Percentiles rank a stretch among this genome's conserved stretches.
Conservation (phyloP, 2,888 invertebrate species). For the Baccha elongata region DNA sequence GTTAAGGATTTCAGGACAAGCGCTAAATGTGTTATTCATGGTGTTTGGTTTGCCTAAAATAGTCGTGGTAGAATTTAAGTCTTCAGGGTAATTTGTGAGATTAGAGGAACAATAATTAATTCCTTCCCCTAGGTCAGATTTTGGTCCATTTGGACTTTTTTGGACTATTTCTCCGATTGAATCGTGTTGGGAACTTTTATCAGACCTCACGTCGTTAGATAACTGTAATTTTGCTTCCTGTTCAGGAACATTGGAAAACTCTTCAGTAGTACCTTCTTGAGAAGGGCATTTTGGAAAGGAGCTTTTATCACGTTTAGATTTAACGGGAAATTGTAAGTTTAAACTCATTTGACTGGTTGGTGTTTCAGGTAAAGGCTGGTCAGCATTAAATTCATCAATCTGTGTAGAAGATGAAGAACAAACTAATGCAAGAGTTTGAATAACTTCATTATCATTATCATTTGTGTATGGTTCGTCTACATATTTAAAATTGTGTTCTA, state of each 20-base stretch:
- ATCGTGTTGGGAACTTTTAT: conserved; percentile 12
- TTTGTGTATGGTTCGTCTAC: background rate
- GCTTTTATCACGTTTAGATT: conserved; percentile 12
- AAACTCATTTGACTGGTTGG: background rate
- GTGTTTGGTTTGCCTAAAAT: background rate
- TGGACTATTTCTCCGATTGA: conserved; percentile 17
- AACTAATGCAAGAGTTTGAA: conserved; percentile 10
- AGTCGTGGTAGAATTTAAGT: background rate
- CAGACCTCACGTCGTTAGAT: background rate
- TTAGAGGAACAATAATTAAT: background rate
- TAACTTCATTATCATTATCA: conserved; percentile 8
- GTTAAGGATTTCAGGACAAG: conserved; percentile 32
- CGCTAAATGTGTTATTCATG: conserved; percentile 59
- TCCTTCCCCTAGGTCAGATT: background rate
- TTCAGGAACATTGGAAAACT: background rate
- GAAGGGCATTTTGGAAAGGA: conserved; percentile 49
- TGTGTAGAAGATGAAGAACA: conserved; percentile 11
- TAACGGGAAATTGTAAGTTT: conserved; percentile 41
- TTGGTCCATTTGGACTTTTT: conserved; percentile 22
- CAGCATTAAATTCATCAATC: background rate
- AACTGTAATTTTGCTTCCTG: background rate
- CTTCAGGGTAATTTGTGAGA: background rate
- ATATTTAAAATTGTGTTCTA: background rate
- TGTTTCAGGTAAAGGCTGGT: conserved; percentile 6
- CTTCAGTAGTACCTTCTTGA: background rate